phyloP scores from a whole-genome alignment of 2,113 vertebrate species.

The Pongo abelii region DNA sequence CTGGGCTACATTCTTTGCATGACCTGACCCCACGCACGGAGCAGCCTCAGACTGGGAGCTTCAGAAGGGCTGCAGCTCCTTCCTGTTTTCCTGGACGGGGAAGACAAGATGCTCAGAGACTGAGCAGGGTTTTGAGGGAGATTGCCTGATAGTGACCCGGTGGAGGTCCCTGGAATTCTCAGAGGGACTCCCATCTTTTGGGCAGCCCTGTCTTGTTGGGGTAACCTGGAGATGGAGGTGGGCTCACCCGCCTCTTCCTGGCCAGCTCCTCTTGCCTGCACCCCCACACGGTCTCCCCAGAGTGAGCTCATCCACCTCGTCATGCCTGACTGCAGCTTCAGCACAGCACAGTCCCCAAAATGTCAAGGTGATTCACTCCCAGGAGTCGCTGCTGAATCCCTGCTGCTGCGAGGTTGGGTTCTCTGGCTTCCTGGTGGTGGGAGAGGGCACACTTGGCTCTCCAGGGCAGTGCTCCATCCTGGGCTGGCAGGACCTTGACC shows the following conservation, averaged over 20 bases:
- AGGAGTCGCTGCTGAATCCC: neutral
- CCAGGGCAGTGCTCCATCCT: neutral
- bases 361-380: slow-evolving; percentile 22
- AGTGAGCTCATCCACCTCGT: neutral
- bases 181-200: neutral
- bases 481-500: neutral
- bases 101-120: neutral
- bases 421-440: neutral
- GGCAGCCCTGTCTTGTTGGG: neutral
- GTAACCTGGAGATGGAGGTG: neutral
- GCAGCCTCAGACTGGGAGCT: neutral
- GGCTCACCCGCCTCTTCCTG: neutral
- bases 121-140: neutral
- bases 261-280: neutral
- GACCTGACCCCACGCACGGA: neutral
- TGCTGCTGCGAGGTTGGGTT: neutral
- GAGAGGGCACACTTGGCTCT: neutral
- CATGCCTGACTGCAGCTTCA: neutral
- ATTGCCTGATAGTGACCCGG: neutral
- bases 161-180: neutral
- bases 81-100: neutral
- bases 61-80: neutral
- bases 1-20: neutral
- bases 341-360: neutral
- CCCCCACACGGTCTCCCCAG: neutral